Evolutionary conservation across 1,140 invertebrate species (phyloP).

Genomic region (Penaeus chinensis): DNA sequence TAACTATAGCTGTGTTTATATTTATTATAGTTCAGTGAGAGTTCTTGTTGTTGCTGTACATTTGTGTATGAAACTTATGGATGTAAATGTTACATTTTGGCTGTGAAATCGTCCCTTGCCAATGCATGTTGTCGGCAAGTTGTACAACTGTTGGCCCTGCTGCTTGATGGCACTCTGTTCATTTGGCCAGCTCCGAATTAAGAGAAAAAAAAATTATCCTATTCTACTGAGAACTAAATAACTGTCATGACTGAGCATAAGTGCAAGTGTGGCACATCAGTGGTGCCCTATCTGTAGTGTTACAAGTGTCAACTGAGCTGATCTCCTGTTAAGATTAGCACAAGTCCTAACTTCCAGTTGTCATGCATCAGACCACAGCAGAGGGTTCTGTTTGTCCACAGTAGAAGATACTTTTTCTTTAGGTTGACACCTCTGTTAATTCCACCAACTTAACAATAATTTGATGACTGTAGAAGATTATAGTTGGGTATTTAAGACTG

Average conservation of each 20-base stretch:
- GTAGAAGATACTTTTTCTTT: constrained; percentile 26
- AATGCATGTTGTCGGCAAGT: constrained; percentile 55
- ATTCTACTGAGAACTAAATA: constrained; percentile 41
- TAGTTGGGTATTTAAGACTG: too few species aligned
- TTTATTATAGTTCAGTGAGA: constrained; percentile 61
- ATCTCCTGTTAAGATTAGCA: constrained; percentile 37
- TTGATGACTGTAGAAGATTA: too few species aligned
- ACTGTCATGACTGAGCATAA: constrained; percentile 27
- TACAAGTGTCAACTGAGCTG: constrained; percentile 16
- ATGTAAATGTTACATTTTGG: constrained; percentile 62
- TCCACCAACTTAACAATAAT: not conserved
- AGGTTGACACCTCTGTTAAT: not conserved
- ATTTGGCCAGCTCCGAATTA: constrained; percentile 45
- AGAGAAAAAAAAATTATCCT: constrained; percentile 35
- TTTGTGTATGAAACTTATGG: constrained; percentile 56
- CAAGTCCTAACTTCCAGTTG: constrained; percentile 34
- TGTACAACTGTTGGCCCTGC: constrained; percentile 48
- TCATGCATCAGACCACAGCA: constrained; percentile 49
- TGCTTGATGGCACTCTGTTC: constrained; percentile 39
- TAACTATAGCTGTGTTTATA: constrained; percentile 58
- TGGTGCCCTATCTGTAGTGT: constrained; percentile 26
- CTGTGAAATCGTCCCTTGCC: constrained; percentile 61
- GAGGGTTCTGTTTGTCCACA: constrained; percentile 56
- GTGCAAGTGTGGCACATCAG: not conserved
- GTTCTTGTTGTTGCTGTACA: constrained; percentile 59